Base-by-base conservation (phyloP, 2,113 vertebrate species). In the Megaceryle maxima region DNA sequence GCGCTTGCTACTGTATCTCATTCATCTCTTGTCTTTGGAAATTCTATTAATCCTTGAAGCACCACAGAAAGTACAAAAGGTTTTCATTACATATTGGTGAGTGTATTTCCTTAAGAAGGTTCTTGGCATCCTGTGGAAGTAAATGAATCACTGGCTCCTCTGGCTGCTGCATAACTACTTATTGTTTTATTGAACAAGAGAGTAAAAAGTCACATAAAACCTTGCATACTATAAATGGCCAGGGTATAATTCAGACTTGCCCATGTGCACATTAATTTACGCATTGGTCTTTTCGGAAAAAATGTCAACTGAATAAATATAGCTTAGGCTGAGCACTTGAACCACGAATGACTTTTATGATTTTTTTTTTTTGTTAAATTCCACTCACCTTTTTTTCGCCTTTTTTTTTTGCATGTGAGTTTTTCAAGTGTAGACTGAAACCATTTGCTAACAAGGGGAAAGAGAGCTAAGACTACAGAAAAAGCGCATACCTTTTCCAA, bases 151-250 rank as follows among this genome's bases (percentile, higher is more conserved):
- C 96, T 84, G 55, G 64, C 84, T 97, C 66, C 53, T 97, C 97
- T 98, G 97, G 96, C 97, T 96, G 94, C 97, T 94, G 92, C 93
- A 98, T 97, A 98, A 98, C 92, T 90, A 95, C 84, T 74, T 96
- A 97, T 97, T 98, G 97, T 98, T 98, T 98, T 97, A 97, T 94
- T 98, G 97, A 98, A 96, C 79, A 96, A 97, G 96, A 96, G 96
- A 97, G 95, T 97, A 97, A 98, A 96, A 97, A 98, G 92, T 97
- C 97, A 96, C 88, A 98, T 97, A 97, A 98, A 98, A 97, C 73
- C 94, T 68, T 84, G 57, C 95, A 94, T 97, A 85, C 96, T 98
- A 91, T 94, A 97, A 98, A 97, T 96, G 94, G 82, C 89, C 91
- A 81, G 96, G 85, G 97, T 95, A 81, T 96, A 96, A 97, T 97